These are phyloP conservation scores for Trachelipus rathkii DNA, from an alignment of 1,140 invertebrate species.

Conservation along the genomic window DNA sequence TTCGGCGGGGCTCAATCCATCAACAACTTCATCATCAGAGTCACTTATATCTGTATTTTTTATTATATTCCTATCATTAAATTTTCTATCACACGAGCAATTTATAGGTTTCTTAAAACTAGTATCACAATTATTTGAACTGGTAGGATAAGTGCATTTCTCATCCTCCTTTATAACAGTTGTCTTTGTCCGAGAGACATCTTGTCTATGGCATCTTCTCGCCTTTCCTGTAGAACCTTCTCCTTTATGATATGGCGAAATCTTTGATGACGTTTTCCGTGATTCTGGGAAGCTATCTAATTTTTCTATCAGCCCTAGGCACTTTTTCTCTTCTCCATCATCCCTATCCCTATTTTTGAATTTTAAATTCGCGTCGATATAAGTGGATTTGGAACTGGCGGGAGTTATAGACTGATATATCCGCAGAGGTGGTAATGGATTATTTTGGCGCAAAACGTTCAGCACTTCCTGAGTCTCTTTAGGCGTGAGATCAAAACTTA, in stretches of 20 bases:
- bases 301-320: background rate
- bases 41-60: slow-evolving; percentile 10
- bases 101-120: slow-evolving; percentile 3
- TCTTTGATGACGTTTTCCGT: no score
- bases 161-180: background rate
- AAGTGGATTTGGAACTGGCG: slow-evolving; percentile 23
- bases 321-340: background rate
- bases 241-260: background rate
- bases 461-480: slow-evolving; percentile 46
- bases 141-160: background rate
- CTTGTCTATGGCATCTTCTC: background rate
- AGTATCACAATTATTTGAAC: slow-evolving; percentile 13
- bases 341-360: slow-evolving; percentile 4
- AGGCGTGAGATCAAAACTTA: slow-evolving; percentile 44
- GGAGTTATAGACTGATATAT: slow-evolving; percentile 21
- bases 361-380: slow-evolving; percentile 13
- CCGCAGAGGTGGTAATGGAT: slow-evolving; percentile 35
- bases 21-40: background rate
- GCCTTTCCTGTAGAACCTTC: background rate
- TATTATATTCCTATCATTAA: background rate
- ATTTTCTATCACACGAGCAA: background rate
- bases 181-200: background rate
- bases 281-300: background rate
- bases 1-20: background rate
- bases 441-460: slow-evolving; percentile 38